A percentile compares a stretch with the other conserved stretches of the same genome.
phyloP scores from a whole-genome alignment of 2,113 vertebrate genomes.

The Elaphurus davidianus region DNA sequence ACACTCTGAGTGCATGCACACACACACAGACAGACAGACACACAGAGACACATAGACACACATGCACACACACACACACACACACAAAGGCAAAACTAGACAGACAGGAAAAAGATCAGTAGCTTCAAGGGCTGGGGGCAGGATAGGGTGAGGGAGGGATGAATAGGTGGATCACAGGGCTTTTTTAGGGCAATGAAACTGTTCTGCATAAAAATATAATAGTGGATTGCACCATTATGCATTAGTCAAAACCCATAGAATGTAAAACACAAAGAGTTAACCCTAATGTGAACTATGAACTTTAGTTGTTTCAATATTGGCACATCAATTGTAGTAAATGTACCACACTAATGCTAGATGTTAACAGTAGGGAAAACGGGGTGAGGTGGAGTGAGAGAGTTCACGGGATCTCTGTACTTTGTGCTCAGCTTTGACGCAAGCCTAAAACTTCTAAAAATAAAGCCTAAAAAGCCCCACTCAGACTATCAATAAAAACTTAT shows the following conservation, averaged over 20 bases:
- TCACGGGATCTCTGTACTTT: not conserved
- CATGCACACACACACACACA: not conserved
- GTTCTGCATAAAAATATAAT: not conserved
- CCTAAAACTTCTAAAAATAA: not conserved
- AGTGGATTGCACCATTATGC: not conserved
- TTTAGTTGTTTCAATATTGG: not conserved
- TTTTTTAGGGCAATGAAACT: not conserved
- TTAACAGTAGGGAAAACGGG: not conserved
- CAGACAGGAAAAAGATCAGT: not conserved
- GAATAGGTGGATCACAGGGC: not conserved
- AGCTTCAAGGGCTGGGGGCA: not conserved
- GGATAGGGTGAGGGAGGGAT: not conserved
- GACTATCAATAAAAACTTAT: not conserved
- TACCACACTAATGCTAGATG: not conserved
- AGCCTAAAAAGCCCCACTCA: not conserved
- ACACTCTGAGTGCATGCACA: not conserved
- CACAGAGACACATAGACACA: not conserved
- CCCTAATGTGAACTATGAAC: not conserved
- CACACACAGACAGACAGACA: not conserved
- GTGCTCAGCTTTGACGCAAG: not conserved
- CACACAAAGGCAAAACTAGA: not conserved
- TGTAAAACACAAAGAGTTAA: not conserved
- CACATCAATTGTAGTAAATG: not conserved
- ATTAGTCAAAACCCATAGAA: not conserved
- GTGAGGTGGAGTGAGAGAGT: not conserved